phyloP scores from a whole-genome alignment of 2,797 vertebrate genomes.

The Microhierax caerulescens region DNA sequence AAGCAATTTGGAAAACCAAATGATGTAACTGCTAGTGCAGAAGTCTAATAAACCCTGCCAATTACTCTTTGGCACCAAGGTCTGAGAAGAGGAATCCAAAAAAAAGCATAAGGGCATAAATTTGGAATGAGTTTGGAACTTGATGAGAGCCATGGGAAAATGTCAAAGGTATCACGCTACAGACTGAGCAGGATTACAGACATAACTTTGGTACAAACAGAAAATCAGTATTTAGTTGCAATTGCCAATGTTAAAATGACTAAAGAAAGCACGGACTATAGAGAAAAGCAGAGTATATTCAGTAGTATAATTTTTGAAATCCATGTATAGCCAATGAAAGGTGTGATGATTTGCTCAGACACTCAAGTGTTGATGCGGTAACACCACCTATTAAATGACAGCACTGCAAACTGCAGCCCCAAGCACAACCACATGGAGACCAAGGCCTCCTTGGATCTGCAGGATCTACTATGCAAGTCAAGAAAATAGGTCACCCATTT shows the following conservation, averaged over 20 bases:
- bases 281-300: neutral
- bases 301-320: neutral
- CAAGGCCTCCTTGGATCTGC: neutral
- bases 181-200: neutral
- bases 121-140: neutral
- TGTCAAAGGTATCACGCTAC: neutral
- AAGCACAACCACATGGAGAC: neutral
- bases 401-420: neutral
- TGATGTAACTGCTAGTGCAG: neutral
- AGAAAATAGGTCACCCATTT: neutral
- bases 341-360: neutral
- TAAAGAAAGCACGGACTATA: neutral
- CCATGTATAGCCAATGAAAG: neutral
- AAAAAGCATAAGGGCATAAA: neutral
- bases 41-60: neutral
- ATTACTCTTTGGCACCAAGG: neutral
- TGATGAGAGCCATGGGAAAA: neutral
- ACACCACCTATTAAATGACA: neutral
- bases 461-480: neutral
- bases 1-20: constrained; percentile 23
- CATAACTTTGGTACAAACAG: neutral
- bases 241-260: neutral
- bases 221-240: neutral
- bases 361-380: neutral
- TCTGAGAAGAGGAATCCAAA: neutral